Conservation (phyloP, 2,797 vertebrate genomes). For the Ctenosaura bakeri region DNA sequence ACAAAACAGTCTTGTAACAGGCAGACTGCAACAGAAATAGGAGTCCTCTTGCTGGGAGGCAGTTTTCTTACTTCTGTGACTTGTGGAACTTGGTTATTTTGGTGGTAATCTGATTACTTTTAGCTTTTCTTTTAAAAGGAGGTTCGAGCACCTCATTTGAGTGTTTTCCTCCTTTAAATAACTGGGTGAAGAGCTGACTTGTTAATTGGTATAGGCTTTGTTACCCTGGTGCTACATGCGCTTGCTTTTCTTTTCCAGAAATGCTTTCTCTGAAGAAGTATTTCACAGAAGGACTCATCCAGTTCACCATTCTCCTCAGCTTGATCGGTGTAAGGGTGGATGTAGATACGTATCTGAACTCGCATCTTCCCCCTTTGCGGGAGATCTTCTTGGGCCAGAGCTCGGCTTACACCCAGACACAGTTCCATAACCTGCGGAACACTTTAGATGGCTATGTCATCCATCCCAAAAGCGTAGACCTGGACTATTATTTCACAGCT, state of each 20-base stretch:
- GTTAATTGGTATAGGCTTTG: background rate
- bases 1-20: constrained; percentile 49
- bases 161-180: rapidly evolving
- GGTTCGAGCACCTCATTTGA: background rate
- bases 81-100: background rate
- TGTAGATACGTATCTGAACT: constrained; percentile 96
- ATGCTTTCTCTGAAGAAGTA: constrained; percentile 99
- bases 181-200: constrained; percentile 42
- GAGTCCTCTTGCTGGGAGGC: constrained; percentile 51
- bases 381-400: constrained; percentile 99
- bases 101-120: background rate
- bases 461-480: constrained; percentile 98
- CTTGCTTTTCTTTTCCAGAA: constrained; percentile 80
- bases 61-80: background rate
- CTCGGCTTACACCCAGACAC: constrained; percentile 98
- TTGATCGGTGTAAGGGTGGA: constrained; percentile 97
- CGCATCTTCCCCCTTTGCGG: constrained; percentile 94
- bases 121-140: background rate
- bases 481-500: constrained; percentile 94
- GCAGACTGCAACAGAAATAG: constrained; percentile 42
- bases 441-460: constrained; percentile 98
- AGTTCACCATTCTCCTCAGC: constrained; percentile 99
- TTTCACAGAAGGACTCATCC: constrained; percentile 99
- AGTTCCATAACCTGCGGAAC: constrained; percentile 97
- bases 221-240: background rate